Base-by-base conservation (phyloP, 1,140 invertebrate species). In the Musca domestica region DNA sequence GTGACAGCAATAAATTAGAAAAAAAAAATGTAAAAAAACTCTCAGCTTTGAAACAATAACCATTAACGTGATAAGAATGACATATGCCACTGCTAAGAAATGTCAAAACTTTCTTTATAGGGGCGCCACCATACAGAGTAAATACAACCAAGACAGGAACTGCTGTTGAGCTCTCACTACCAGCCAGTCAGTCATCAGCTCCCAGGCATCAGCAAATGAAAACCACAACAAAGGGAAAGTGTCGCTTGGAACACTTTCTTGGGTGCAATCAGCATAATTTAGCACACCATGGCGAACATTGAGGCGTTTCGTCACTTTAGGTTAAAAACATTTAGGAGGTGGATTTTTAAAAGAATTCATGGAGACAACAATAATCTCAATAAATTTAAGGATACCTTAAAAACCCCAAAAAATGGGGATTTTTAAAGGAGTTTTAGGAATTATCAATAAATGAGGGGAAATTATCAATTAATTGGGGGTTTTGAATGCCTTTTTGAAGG, bases 171-270 rank as follows among this genome's bases (percentile, higher is more conserved):
- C n/a, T 51, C 17, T 17, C 10, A 46, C 10, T 1, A 52, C 17
- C 19, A 52, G 19, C 5, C 19, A 52, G 19, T 20, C 49, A 56
- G 14, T 56, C 23, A 30, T 20, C 22, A 54, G 30, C 25, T 27
- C 54, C 54, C 5, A 15, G 30, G 17, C 54, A 27, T 15, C 41
- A 46, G 1, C 10, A 9, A 1, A 46, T 49, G 47, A 4, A 30
- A 30, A 30, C 27, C 27, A 49, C 47, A 49, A 49, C 17, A 19
- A 58, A 58, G 54, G 54, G 54, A 58, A 58, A 58, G 54, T 58
- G 54, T 58, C 54, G 54, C 54, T 27, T 58, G 30, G 30, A 30
- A 58, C 54, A 58, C 23, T 58, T 58, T 58, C 30, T 15, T 58
- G 14, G 12, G 15, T 49, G 47, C 15, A 49, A n/a, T n/a, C 47